Base-by-base conservation (phyloP, 2,113 vertebrate species). In the Hypocryptadius cinnamomeus region DNA sequence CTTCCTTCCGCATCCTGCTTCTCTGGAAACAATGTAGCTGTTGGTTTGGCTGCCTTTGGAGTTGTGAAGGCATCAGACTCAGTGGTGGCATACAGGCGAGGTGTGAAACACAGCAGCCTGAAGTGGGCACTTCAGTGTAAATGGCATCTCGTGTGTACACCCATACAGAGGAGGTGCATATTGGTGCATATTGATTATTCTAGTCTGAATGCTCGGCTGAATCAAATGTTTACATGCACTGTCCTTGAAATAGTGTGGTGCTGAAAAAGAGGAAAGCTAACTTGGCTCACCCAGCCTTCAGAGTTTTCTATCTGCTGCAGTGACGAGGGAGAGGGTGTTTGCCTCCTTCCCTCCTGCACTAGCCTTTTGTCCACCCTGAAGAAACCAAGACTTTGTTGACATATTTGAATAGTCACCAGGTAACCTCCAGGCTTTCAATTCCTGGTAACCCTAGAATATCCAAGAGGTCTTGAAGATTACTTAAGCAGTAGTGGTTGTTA, bases 261-360 rank as follows among this genome's bases (percentile, higher is more conserved):
- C 63, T 69, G 77, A 45, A 73, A 85, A 85, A n/a, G n/a, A n/a
- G n/a, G n/a, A n/a, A n/a, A n/a, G n/a, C n/a, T n/a, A n/a, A n/a
- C n/a, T n/a, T n/a, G n/a, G n/a, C n/a, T n/a, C n/a, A n/a, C n/a
- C n/a, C n/a, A n/a, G n/a, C n/a, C n/a, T n/a, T n/a, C n/a, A n/a
- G n/a, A n/a, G n/a, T n/a, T n/a, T n/a, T n/a, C 5, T 70, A 0
- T 61, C 51, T 85, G 42, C 60, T 0, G 3, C 24, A n/a, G 31
- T n/a, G 51, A 31, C 2, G 12, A 10, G 27, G 24, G 24, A 20
- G 35, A 40, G 39, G 16, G 13, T 45, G 10, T 64, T 73, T 30
- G 23, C 14, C 5, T 51, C 23, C 47, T 57, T 76, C 37, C 37
- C 21, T 79, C 17, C n/a, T 71, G 37, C 50, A 11, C 37, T 57